A percentile compares a stretch with the other conserved stretches of the same genome.
Conservation (phyloP, 1,140 invertebrate species). For the Thaumatotibia leucotreta region DNA sequence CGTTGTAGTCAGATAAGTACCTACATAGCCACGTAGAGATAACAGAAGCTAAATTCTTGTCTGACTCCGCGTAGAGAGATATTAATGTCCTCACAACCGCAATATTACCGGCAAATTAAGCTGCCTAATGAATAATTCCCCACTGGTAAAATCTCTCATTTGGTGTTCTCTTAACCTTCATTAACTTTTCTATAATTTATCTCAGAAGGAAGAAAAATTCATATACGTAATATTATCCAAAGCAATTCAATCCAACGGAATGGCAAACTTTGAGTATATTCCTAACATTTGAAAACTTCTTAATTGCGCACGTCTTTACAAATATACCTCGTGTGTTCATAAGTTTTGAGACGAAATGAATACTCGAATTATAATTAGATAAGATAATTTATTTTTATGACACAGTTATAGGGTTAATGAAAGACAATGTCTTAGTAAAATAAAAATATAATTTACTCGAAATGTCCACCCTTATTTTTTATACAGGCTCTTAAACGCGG, state of each 20-base stretch:
- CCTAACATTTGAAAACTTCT: neutral
- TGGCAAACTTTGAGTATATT: neutral
- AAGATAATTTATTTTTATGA: no score
- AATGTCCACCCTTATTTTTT: no score
- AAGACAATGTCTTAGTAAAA: no score
- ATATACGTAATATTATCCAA: neutral
- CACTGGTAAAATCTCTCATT: neutral
- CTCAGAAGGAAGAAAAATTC: neutral
- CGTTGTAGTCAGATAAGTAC: no score
- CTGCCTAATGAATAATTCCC: neutral
- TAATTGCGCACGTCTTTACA: neutral
- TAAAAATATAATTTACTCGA: no score
- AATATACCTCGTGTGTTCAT: no score
- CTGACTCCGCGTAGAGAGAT: neutral
- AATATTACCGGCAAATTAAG: slow-evolving; percentile 1
- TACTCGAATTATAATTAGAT: no score
- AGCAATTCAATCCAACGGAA: neutral
- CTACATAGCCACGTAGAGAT: neutral
- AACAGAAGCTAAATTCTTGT: neutral
- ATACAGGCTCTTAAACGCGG: no score
- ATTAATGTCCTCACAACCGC: neutral
- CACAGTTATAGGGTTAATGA: no score
- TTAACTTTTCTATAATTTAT: neutral
- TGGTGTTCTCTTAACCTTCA: neutral
- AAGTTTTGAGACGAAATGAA: no score